Percentiles rank a stretch among this genome's conserved stretches.
Conservation (phyloP, 2,113 vertebrate genomes). For the Leucoraja erinaceus region DNA sequence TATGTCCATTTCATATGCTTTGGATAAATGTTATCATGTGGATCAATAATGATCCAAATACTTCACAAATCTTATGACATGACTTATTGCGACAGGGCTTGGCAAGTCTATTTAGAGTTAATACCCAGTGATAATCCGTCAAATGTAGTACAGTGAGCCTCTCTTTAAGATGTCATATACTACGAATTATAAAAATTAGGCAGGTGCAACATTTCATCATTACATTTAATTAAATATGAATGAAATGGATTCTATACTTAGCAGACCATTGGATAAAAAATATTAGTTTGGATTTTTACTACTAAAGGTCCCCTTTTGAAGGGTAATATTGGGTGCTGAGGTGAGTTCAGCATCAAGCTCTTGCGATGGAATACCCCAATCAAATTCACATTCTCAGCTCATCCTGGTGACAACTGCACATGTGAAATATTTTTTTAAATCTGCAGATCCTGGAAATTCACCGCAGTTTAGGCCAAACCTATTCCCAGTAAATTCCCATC, state of each 20-base stretch:
- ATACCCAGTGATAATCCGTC: neutral
- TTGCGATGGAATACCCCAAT: neutral
- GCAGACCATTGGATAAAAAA: neutral
- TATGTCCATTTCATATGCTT: neutral
- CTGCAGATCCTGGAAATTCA: neutral
- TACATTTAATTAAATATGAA: neutral
- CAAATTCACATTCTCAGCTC: neutral
- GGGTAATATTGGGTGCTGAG: neutral
- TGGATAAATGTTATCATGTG: neutral
- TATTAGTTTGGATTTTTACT: neutral
- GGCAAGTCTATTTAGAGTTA: neutral
- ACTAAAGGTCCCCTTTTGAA: neutral
- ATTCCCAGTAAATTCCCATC: neutral
- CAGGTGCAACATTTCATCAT: neutral
- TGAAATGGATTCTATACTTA: neutral
- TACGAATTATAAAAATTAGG: neutral
- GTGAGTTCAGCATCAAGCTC: neutral
- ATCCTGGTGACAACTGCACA: neutral
- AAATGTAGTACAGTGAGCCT: neutral
- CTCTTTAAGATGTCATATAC: neutral
- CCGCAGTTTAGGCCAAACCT: too few relatives aligned
- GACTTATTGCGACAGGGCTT: neutral
- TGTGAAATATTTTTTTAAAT: neutral
- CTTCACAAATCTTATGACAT: neutral
- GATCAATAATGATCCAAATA: slow-evolving; percentile 1